These are phyloP conservation scores for Gnathonemus longibarbis DNA, from an alignment of 2,113 vertebrate genomes.

Conservation along the genomic window DNA sequence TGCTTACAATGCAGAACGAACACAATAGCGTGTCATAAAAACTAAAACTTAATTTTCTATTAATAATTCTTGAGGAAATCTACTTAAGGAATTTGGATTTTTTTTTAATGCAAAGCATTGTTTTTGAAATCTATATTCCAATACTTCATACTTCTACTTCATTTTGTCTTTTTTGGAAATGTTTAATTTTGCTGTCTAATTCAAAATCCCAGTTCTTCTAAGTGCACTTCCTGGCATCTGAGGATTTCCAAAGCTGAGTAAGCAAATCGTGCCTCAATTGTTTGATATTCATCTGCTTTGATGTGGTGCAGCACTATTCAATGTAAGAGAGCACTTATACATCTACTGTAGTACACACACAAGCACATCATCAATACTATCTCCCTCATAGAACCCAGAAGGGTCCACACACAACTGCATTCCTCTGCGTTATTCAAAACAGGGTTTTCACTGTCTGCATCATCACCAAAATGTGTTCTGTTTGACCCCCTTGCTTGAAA, in stretches of 20 bases:
- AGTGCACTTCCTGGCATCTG: background rate
- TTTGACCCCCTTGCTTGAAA: background rate
- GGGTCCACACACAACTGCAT: no score
- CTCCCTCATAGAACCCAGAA: no score
- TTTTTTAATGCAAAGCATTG: background rate
- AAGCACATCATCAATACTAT: no score
- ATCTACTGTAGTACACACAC: no score
- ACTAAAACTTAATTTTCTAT: background rate
- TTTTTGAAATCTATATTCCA: background rate
- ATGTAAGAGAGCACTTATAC: no score
- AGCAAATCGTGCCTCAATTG: background rate
- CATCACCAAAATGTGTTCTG: background rate
- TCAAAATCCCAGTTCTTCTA: background rate
- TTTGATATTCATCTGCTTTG: no score
- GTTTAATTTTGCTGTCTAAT: background rate
- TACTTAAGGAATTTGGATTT: background rate
- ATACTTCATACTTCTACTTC: background rate
- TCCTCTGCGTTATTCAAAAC: background rate
- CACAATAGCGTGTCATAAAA: background rate
- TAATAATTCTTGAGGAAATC: background rate
- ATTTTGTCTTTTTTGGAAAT: background rate
- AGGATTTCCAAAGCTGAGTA: conserved; percentile 1
- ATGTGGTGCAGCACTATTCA: no score
- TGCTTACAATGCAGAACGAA: background rate
- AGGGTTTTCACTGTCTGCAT: background rate